Conservation (phyloP, 2,888 invertebrate genomes). For the Metopia argyrocephala region DNA sequence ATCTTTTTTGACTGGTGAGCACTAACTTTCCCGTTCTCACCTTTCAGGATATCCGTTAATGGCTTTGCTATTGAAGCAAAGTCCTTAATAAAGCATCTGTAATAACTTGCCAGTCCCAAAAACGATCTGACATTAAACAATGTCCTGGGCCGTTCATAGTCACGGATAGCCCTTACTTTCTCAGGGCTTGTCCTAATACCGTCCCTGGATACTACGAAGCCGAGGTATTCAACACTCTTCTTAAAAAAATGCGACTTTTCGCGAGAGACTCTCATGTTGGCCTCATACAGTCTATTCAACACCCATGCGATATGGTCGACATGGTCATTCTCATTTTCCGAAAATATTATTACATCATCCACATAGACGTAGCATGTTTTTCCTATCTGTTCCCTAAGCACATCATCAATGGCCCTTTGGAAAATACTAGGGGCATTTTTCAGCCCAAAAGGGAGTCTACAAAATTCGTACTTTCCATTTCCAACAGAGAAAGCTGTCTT, state of each 20-base stretch:
- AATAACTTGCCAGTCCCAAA: constrained; percentile 40
- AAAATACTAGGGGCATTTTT: constrained; percentile 58
- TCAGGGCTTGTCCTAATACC: constrained; percentile 23
- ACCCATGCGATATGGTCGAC: constrained; percentile 44
- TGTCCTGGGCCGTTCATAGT: constrained; percentile 19
- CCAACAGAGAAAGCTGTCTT: constrained; percentile 38
- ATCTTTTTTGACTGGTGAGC: constrained; percentile 49
- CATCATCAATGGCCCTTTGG: constrained; percentile 47
- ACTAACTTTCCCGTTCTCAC: constrained; percentile 61
- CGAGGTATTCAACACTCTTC: constrained; percentile 22
- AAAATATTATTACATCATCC: constrained; percentile 50
- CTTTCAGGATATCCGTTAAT: constrained; percentile 60
- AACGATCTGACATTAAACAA: constrained; percentile 25
- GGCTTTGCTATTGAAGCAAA: constrained; percentile 63
- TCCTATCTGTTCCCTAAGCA: constrained; percentile 38
- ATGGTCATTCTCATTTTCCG: constrained; percentile 38
- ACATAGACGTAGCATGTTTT: constrained; percentile 45
- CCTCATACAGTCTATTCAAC: constrained; percentile 33
- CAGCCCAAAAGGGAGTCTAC: constrained; percentile 44
- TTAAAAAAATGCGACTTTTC: constrained; percentile 59
- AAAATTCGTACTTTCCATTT: constrained; percentile 58
- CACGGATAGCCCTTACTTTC: constrained; percentile 12
- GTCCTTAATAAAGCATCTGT: no score
- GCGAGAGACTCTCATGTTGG: constrained; percentile 54
- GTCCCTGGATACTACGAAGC: constrained; percentile 18